Evolutionary conservation across 2,888 invertebrate species (phyloP), one percentile per base, ranked within the genome.

Genomic region (Anoplius nigerrimus): DNA sequence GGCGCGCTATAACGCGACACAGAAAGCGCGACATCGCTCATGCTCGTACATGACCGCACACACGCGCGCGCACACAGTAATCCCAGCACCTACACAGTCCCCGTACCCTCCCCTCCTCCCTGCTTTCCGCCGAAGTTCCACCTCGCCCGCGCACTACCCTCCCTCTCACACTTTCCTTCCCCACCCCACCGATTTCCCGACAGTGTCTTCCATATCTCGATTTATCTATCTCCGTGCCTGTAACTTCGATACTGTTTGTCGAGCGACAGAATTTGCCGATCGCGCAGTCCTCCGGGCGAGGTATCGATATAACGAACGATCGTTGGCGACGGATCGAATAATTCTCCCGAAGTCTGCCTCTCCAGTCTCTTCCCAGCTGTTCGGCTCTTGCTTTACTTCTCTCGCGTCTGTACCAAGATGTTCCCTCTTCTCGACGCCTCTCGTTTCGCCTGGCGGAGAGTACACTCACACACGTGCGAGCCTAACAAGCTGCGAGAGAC

Each of bases 11-110:
- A 34, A 43, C 11, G n/a, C 52, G 34, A 66, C 21, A 8, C 21
- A 42, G 43, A 42, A 42, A 66, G 24, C 54, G 48, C 45, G 46
- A 53, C 34, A n/a, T 16, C 43, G 62, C 57, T 18, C 27, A 18
- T 45, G 16, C 34, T 34, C 34, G 34, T 34, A 20, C 6, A 53
- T 53, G 21, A 22, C 1, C 53, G 21, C 24, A 53, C 53, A 53
- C 21, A 51, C 52, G 56, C 45, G 24, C 11, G 20, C 42, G 51
- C 57, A 8, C 43, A 59, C 43, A 16, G 46, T 54, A 13, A 46
- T 52, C 46, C 52, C 54, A 11, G 20, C 52, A 27, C 43, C 20
- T 52, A 18, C 34, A 5, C 22, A 27, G 56, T 45, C 52, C 66
- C 22, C 56, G 22, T 61, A 43, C 53, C 52, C 20, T n/a, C 53